A percentile compares a stretch with the other conserved stretches of the same genome.
Evolutionary conservation across 2,113 vertebrate species (phyloP).

Genomic region (Felis catus): DNA sequence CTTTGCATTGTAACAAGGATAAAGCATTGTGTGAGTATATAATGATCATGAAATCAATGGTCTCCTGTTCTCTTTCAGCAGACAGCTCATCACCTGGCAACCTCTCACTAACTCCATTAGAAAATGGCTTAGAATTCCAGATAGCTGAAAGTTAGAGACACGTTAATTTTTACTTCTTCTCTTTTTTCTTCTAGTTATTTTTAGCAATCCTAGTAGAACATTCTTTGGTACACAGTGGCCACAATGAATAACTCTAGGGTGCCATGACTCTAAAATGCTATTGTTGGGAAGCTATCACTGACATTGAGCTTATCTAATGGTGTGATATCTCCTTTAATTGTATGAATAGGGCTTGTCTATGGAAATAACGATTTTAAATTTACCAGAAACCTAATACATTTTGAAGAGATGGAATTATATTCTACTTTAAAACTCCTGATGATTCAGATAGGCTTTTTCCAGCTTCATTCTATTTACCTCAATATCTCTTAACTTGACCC

Average conservation of each 20-base stretch:
- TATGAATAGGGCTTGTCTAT: conserved; percentile 14
- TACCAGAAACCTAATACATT: neutral
- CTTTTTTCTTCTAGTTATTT: conserved; percentile 3
- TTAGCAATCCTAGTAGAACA: neutral
- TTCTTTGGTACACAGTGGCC: neutral
- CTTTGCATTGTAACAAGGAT: neutral
- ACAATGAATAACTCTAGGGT: neutral
- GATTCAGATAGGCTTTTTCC: neutral
- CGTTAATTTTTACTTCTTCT: neutral
- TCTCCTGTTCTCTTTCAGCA: neutral
- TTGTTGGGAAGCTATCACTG: neutral
- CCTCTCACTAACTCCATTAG: neutral
- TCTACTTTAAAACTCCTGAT: neutral
- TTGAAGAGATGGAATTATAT: neutral
- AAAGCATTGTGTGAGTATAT: neutral
- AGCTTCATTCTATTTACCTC: neutral
- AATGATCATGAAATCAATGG: neutral
- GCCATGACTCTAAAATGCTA: neutral
- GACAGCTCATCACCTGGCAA: neutral
- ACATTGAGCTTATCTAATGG: conserved; percentile 4
- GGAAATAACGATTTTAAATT: conserved; percentile 16
- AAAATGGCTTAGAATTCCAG: conserved; percentile 9
- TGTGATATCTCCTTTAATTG: neutral
- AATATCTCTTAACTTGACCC: neutral
- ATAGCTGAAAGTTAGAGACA: conserved; percentile 21